A percentile compares a stretch with the other conserved stretches of the same genome.
phyloP scores from a whole-genome alignment of 2,113 vertebrate species.

The Psammodynastes pulverulentus region DNA sequence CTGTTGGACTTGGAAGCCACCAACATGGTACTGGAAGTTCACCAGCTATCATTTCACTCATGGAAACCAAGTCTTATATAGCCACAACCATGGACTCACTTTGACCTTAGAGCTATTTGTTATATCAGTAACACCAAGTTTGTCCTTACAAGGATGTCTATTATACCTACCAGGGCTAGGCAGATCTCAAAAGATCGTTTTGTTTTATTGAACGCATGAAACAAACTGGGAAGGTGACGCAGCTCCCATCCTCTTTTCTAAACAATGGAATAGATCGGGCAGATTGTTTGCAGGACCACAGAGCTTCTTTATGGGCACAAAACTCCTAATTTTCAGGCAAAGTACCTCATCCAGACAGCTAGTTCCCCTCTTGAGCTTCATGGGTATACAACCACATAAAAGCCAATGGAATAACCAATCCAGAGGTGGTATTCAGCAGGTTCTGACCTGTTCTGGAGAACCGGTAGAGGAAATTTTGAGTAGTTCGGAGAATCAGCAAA shows the following conservation, averaged over 20 bases:
- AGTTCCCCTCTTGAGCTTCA: background rate
- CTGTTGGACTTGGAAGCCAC: background rate
- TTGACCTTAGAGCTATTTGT: background rate
- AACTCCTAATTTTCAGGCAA: background rate
- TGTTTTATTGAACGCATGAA: background rate
- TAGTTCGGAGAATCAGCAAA: no score
- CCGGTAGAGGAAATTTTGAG: no score
- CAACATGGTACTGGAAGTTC: background rate
- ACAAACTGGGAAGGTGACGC: background rate
- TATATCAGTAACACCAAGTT: background rate
- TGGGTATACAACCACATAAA: no score
- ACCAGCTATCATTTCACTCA: background rate
- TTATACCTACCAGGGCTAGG: background rate
- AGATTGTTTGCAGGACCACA: background rate
- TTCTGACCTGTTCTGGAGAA: no score
- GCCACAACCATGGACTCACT: conserved; percentile 8
- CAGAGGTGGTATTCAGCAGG: no score
- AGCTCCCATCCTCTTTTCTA: background rate
- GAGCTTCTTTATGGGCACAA: background rate
- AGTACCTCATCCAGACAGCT: background rate
- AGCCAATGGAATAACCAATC: no score
- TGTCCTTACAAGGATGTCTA: background rate
- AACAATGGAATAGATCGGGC: background rate
- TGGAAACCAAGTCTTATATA: background rate
- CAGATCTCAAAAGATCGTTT: background rate